Conservation (phyloP, 1,140 invertebrate species). For the Popillia japonica region DNA sequence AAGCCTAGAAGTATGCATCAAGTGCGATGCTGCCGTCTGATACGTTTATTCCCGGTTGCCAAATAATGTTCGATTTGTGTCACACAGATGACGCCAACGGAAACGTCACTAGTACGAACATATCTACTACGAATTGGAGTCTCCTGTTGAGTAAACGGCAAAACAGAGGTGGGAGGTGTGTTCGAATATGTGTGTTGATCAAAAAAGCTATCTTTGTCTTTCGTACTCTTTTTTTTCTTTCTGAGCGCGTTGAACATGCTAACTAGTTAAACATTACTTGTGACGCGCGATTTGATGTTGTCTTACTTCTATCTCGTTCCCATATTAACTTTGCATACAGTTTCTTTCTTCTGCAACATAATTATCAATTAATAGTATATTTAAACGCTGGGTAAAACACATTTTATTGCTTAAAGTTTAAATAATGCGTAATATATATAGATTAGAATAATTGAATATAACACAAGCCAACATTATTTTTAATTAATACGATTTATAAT, state of each 20-base stretch:
- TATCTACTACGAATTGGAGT: conserved; percentile 9
- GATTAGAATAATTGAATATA: too few species aligned
- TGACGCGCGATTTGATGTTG: neutral
- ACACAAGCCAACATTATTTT: too few species aligned
- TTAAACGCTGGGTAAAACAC: neutral
- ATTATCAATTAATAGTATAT: neutral
- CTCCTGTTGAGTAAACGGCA: conserved; percentile 14
- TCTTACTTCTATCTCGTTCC: neutral
- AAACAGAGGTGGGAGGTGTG: conserved; percentile 35
- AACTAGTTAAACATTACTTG: neutral
- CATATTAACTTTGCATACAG: neutral
- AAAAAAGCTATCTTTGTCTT: neutral
- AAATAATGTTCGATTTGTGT: conserved; percentile 30
- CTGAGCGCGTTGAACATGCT: neutral
- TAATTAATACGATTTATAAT: too few species aligned
- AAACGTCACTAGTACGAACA: conserved; percentile 17
- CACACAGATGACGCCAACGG: conserved; percentile 30
- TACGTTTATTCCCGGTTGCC: conserved; percentile 21
- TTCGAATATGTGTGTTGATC: conserved; percentile 24
- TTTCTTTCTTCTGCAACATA: neutral
- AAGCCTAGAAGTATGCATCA: neutral
- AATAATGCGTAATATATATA: too few species aligned
- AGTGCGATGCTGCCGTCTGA: neutral
- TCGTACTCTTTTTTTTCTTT: neutral
- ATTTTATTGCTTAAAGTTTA: too few species aligned